Percentiles rank a stretch among this genome's conserved stretches.
These are phyloP conservation scores for Mechanitis mazaeus DNA, from an alignment of 2,888 invertebrate species.

Conservation along the genomic window DNA sequence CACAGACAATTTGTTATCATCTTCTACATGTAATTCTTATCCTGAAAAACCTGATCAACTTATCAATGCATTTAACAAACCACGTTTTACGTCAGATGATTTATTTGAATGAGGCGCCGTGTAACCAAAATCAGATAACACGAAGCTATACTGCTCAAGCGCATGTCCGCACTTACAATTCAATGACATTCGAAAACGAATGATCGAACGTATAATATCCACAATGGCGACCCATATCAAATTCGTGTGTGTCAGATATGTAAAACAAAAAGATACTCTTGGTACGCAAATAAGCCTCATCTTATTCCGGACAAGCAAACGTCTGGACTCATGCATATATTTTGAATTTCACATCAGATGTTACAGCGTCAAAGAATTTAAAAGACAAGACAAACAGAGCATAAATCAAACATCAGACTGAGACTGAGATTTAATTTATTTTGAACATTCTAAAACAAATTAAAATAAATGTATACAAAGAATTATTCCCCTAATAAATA, in stretches of 20 bases:
- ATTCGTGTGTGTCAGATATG: conserved; percentile 37
- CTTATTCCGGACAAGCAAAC: conserved; percentile 40
- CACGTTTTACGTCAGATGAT: conserved; percentile 37
- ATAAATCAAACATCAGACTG: conserved; percentile 22
- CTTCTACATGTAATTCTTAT: conserved; percentile 31
- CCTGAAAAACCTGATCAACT: conserved; percentile 17
- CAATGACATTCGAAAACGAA: conserved; percentile 49
- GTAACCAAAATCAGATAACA: conserved; percentile 33
- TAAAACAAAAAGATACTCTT: conserved; percentile 43
- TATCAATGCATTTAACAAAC: conserved; percentile 43
- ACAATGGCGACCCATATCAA: conserved; percentile 61
- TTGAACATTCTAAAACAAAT: too few relatives aligned
- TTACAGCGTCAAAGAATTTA: conserved; percentile 29
- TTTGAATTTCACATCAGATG: conserved; percentile 46
- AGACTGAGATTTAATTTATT: not conserved
- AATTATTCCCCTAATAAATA: too few relatives aligned
- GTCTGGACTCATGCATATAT: conserved; percentile 41
- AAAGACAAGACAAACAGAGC: conserved; percentile 30
- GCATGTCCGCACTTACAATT: conserved; percentile 46
- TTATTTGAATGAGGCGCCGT: conserved; percentile 42
- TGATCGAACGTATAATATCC: conserved; percentile 36
- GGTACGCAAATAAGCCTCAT: conserved; percentile 30
- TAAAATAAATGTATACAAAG: too few relatives aligned
- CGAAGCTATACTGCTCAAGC: conserved; percentile 40
- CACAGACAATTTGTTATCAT: conserved; percentile 53